phyloP scores from a whole-genome alignment of 2,797 vertebrate species.

The Astyanax mexicanus region DNA sequence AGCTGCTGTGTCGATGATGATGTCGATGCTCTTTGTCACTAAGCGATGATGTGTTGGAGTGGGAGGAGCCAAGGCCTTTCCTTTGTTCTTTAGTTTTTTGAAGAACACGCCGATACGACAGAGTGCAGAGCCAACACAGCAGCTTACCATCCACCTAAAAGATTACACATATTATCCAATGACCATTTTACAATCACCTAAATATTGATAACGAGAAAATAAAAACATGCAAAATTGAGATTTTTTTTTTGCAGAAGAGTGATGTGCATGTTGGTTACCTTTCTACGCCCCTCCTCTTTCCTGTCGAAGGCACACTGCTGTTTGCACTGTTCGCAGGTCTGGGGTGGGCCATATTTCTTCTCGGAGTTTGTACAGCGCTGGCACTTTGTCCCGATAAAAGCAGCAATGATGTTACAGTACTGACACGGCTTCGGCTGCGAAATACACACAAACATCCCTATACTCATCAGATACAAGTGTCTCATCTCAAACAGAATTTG shows the following conservation, averaged over 20 bases:
- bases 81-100: slow-evolving; percentile 99
- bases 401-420: slow-evolving; percentile 99
- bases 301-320: slow-evolving; percentile 84
- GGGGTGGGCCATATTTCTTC: slow-evolving; percentile 97
- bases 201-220: too few species aligned
- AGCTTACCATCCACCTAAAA: slow-evolving; percentile 95
- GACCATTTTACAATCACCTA: too few species aligned
- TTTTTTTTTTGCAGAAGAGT: too few species aligned
- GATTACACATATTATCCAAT: too few species aligned
- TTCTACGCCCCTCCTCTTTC: slow-evolving; percentile 42
- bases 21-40: slow-evolving; percentile 97
- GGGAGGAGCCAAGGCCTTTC: slow-evolving; percentile 92
- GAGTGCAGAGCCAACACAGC: slow-evolving; percentile 96
- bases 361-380: slow-evolving; percentile 99
- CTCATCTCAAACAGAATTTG: background rate
- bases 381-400: slow-evolving; percentile 98
- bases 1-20: slow-evolving; percentile 88
- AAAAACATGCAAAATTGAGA: too few species aligned
- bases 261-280: slow-evolving; percentile 10
- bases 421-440: slow-evolving; percentile 96
- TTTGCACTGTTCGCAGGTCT: slow-evolving; percentile 98
- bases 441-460: slow-evolving; percentile 26
- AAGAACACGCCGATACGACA: slow-evolving; percentile 97
- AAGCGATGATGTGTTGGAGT: slow-evolving; percentile 85
- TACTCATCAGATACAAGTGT: background rate